Conservation (phyloP, 2,888 invertebrate genomes). For the Onthophagus sagittarius region DNA sequence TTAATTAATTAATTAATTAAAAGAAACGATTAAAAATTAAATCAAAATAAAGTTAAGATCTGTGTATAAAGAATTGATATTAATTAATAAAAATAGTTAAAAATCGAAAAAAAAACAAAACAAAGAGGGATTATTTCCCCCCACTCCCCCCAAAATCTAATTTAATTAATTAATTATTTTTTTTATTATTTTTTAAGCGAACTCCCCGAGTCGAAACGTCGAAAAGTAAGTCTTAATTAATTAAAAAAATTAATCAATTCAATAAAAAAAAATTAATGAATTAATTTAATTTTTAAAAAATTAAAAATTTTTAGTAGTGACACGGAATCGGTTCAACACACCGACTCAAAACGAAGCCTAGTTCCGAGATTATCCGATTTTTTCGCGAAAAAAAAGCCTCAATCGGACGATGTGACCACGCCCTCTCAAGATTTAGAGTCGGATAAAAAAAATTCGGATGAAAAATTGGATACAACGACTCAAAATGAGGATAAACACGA, state of each 20-base stretch:
- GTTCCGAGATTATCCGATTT: conserved; percentile 28
- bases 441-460: not conserved
- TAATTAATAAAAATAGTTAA: no score
- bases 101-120: no score
- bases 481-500: conserved; percentile 7
- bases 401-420: conserved; percentile 26
- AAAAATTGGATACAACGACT: no score
- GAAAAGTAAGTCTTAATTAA: conserved; percentile 21
- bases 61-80: no score
- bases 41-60: no score
- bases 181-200: not conserved
- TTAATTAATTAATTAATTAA: no score
- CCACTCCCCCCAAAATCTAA: not conserved
- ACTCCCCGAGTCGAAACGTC: not conserved
- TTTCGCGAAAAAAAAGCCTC: conserved; percentile 37
- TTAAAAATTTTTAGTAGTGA: no score
- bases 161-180: no score
- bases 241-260: no score
- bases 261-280: no score
- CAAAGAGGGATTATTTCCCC: not conserved
- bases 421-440: conserved; percentile 15
- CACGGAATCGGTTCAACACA: conserved; percentile 55
- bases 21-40: no score
- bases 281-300: no score
- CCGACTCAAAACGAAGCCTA: conserved; percentile 41